Percentiles rank a stretch among this genome's conserved stretches.
phyloP scores from a whole-genome alignment of 2,113 vertebrate genomes.

The Labeo rohita region DNA sequence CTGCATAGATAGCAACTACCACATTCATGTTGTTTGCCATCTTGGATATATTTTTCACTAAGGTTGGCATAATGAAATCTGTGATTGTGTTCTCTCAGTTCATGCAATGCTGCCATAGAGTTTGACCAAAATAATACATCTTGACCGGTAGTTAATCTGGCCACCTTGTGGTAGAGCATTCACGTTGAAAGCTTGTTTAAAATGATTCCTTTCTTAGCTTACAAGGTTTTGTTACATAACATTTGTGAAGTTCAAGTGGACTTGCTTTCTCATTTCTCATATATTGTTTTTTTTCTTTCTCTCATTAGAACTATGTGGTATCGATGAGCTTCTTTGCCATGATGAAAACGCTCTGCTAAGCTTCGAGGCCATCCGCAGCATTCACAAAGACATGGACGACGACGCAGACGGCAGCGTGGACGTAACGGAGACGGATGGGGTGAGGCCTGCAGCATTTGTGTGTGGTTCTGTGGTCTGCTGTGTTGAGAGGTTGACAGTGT shows the following conservation, averaged over 20 bases:
- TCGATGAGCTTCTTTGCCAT: slow-evolving; percentile 82
- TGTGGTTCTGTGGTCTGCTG: slow-evolving; percentile 1
- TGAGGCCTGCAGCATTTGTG: slow-evolving; percentile 60
- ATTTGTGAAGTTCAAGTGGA: background rate
- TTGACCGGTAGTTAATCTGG: too few species aligned
- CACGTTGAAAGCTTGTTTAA: background rate
- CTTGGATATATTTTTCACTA: too few species aligned
- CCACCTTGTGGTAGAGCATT: too few species aligned
- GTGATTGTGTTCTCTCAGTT: too few species aligned
- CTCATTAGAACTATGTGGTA: slow-evolving; percentile 83
- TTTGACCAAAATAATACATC: too few species aligned
- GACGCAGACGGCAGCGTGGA: slow-evolving; percentile 94
- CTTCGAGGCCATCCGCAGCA: slow-evolving; percentile 89
- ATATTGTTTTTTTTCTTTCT: background rate
- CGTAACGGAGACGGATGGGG: slow-evolving; percentile 88
- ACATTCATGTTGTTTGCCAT: too few species aligned
- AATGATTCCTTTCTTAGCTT: background rate
- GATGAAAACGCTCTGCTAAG: slow-evolving; percentile 86
- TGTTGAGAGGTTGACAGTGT: background rate
- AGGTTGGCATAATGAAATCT: too few species aligned
- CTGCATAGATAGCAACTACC: too few species aligned
- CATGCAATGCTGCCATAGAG: too few species aligned
- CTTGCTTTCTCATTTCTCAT: background rate
- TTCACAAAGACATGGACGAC: slow-evolving; percentile 95
- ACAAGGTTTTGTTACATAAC: background rate